Percentiles rank a stretch among this genome's conserved stretches.
phyloP scores from a whole-genome alignment of 2,888 invertebrate genomes.

The Drosophila prolongata region DNA sequence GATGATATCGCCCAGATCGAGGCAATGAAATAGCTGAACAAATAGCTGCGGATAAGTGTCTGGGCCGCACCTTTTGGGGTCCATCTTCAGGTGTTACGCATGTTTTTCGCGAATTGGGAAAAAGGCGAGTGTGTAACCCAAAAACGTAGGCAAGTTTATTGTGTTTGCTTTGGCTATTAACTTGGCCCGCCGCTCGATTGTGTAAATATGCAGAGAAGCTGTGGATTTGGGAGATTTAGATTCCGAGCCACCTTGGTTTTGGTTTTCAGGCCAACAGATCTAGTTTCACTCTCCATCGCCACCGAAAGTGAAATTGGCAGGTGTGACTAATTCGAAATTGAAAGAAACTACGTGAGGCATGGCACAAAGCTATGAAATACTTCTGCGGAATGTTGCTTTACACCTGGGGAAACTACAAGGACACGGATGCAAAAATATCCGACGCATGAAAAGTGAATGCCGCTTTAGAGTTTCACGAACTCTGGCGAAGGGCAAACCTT shows the following conservation, averaged over 20 bases:
- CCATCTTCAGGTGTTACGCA: slow-evolving; percentile 43
- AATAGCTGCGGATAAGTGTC: slow-evolving; percentile 38
- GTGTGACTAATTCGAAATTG: slow-evolving; percentile 62
- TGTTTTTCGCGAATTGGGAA: slow-evolving; percentile 45
- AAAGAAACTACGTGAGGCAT: slow-evolving; percentile 32
- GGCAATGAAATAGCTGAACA: slow-evolving; percentile 23
- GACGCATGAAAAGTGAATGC: slow-evolving; percentile 50
- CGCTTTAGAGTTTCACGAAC: slow-evolving; percentile 48
- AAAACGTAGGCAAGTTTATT: slow-evolving; percentile 49
- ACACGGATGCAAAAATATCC: slow-evolving; percentile 18
- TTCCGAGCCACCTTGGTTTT: slow-evolving; percentile 22
- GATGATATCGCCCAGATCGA: slow-evolving; percentile 16
- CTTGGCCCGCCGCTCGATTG: slow-evolving; percentile 47
- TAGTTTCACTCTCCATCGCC: slow-evolving; percentile 44
- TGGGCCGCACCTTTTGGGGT: slow-evolving; percentile 36
- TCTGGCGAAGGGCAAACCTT: slow-evolving; percentile 64
- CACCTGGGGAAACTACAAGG: slow-evolving; percentile 15
- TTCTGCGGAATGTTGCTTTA: slow-evolving; percentile 30
- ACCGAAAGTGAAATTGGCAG: slow-evolving; percentile 62
- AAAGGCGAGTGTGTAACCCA: slow-evolving; percentile 38
- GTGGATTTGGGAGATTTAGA: slow-evolving; percentile 5
- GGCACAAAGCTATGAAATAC: slow-evolving; percentile 12
- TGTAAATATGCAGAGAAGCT: slow-evolving; percentile 45
- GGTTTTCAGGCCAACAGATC: slow-evolving; percentile 41
- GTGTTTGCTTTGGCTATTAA: slow-evolving; percentile 51